Evolutionary conservation across 2,888 invertebrate genomes (phyloP).

Genomic region (Cheilosia scutellata): DNA sequence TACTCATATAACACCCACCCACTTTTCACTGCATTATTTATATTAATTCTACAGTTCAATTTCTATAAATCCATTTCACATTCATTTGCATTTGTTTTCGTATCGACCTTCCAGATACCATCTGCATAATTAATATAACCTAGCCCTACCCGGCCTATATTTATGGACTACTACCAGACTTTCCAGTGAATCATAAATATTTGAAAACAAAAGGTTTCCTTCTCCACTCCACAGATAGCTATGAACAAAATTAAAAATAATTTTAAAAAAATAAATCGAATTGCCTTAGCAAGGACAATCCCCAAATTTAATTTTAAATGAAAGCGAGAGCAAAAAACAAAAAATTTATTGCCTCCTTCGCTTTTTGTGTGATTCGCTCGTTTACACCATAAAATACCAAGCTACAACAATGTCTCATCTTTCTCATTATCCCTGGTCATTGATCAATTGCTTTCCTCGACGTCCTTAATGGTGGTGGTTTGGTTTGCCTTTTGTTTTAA

Average conservation of each 20-base stretch:
- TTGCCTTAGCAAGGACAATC: constrained; percentile 9
- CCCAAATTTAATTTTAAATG: constrained; percentile 52
- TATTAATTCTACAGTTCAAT: too few species aligned
- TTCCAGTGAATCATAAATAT: constrained; percentile 2
- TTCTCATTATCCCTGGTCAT: constrained; percentile 43
- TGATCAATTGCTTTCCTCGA: constrained; percentile 42
- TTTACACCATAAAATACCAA: constrained; percentile 32
- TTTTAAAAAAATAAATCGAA: constrained; percentile 23
- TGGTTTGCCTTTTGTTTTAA: constrained; percentile 30
- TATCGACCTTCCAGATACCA: background rate
- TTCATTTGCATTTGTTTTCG: background rate
- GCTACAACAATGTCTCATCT: constrained; percentile 8
- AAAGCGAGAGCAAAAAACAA: background rate
- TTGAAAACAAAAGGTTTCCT: constrained; percentile 7
- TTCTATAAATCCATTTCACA: too few species aligned
- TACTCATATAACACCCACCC: too few species aligned
- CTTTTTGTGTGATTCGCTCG: constrained; percentile 3
- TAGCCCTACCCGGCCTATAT: background rate
- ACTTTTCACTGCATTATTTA: too few species aligned
- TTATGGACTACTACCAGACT: background rate
- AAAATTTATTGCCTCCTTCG: constrained; percentile 17
- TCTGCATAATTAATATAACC: constrained; percentile 9
- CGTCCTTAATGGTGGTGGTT: constrained; percentile 10
- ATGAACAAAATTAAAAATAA: constrained; percentile 8
- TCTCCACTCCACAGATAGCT: background rate